These are phyloP conservation scores for Poecile montanus DNA, from an alignment of 2,797 vertebrate genomes.

Conservation along the genomic window DNA sequence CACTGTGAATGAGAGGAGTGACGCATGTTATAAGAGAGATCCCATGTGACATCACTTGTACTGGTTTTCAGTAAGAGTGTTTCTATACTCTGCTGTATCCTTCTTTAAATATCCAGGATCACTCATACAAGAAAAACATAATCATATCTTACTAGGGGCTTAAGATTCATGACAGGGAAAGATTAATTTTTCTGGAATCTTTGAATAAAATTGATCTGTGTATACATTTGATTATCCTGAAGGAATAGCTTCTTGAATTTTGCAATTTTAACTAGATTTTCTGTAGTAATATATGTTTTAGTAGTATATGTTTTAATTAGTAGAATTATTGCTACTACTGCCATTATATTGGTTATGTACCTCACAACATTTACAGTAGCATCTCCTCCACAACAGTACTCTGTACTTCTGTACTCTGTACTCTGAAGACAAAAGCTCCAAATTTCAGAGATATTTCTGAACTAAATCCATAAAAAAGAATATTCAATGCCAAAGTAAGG, in stretches of 20 bases:
- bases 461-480: neutral
- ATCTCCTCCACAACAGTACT: neutral
- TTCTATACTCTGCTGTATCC: neutral
- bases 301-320: no score
- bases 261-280: neutral
- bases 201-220: neutral
- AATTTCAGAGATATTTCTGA: neutral
- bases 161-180: neutral
- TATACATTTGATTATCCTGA: neutral
- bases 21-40: neutral
- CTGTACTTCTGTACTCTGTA: neutral
- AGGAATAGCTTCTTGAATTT: neutral
- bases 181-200: neutral
- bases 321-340: neutral
- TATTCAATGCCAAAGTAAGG: neutral
- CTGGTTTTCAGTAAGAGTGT: neutral
- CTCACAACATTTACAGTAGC: neutral
- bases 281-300: neutral
- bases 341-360: fast-evolving
- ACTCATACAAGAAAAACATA: neutral
- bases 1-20: neutral
- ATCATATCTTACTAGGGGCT: neutral
- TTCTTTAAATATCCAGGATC: neutral
- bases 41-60: neutral
- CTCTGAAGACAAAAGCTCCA: neutral